These are phyloP conservation scores for Cottus gobio DNA, from an alignment of 2,113 vertebrate species.

Conservation along the genomic window DNA sequence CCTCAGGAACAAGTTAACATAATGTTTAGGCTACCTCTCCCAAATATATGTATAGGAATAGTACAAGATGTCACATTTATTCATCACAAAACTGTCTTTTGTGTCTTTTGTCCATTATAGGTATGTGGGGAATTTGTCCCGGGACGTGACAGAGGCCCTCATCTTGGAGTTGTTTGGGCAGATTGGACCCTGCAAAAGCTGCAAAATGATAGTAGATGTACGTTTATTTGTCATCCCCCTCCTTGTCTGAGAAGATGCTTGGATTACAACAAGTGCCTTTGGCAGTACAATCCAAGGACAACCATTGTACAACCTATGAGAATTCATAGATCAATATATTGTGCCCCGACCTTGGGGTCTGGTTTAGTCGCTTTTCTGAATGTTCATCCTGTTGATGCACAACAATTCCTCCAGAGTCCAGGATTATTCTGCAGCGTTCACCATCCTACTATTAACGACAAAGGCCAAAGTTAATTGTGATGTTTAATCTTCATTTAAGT, in stretches of 20 bases:
- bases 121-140: constrained; percentile 97
- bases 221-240: constrained; percentile 66
- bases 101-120: constrained; percentile 67
- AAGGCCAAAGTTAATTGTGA: background rate
- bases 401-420: background rate
- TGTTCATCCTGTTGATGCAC: background rate
- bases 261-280: background rate
- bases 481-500: background rate
- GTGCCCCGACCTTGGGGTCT: background rate
- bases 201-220: constrained; percentile 99
- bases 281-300: background rate
- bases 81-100: background rate
- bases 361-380: background rate
- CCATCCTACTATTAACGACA: background rate
- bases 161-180: constrained; percentile 98
- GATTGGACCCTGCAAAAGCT: constrained; percentile 98
- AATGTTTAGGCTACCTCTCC: background rate
- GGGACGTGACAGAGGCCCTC: constrained; percentile 97
- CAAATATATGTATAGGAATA: no score
- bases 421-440: background rate
- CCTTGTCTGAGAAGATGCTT: background rate
- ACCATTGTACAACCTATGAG: background rate
- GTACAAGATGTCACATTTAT: background rate
- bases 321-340: background rate
- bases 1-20: background rate